Evolutionary conservation across 2,797 vertebrate genomes (phyloP), one percentile per base, ranked within the genome.

Genomic region (Periophthalmus magnuspinnatus): DNA sequence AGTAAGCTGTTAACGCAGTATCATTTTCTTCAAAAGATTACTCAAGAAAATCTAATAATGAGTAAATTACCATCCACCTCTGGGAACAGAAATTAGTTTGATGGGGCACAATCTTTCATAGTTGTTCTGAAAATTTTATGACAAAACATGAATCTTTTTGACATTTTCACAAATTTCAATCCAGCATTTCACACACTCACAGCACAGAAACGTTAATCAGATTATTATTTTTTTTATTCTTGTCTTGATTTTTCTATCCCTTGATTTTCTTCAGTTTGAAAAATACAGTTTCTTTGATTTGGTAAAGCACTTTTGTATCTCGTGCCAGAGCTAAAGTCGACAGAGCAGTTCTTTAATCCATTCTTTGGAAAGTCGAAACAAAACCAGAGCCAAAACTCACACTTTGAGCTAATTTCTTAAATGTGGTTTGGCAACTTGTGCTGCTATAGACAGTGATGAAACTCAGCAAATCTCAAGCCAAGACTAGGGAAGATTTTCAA

Each of bases 201-300:
- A 68, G 68, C 45, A 22, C 21, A 70, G 77, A 71, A 50, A 74
- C 58, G 84, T 86, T 81, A 86, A 82, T 85, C 85, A 86, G 60
- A 67, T 68, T 64, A 48, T n/a, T n/a, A n/a, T n/a, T n/a, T 41
- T 34, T 61, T 78, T 83, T 75, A 74, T 48, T 65, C 75, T 69
- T 68, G 72, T 67, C 83, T 81, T 81, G 83, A 84, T 83, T 84
- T 75, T 22, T 73, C 56, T 17, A 55, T 71, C 78, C 55, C 33
- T 16, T 13, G 22, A n/a, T 55, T 55, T 55, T 14, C 16, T 22
- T 60, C 21, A 11, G 6, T 8, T 21, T 41, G 0, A 0, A 45
- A 8, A 14, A 52, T 59, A 28, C 5, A 4, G 11, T 62, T 69
- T 74, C 67, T 78, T 60, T 79, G 36, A 75, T 13, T 57, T 57